These are phyloP conservation scores for Dinomys branickii DNA, from an alignment of 2,113 vertebrate genomes.

Conservation along the genomic window DNA sequence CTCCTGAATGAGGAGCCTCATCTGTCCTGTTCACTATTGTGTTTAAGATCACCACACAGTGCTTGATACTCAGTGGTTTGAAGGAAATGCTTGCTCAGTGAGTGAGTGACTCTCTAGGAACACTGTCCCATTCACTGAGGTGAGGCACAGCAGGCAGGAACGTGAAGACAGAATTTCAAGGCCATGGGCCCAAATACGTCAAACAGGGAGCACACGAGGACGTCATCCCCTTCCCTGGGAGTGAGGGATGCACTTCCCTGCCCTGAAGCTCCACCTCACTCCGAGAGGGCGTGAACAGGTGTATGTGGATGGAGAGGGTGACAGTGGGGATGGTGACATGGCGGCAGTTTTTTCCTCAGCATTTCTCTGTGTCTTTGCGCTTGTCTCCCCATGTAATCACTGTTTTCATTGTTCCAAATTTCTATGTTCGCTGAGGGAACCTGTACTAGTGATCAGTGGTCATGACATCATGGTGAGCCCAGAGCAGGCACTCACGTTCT, in stretches of 20 bases:
- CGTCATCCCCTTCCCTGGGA: accelerated
- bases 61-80: too few relatives aligned
- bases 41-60: background rate
- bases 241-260: background rate
- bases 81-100: background rate
- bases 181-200: too few relatives aligned
- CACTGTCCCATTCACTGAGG: background rate
- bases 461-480: background rate
- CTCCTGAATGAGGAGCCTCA: background rate
- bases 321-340: background rate
- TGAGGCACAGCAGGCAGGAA: too few relatives aligned
- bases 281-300: background rate
- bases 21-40: background rate
- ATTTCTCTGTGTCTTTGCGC: background rate
- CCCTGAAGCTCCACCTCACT: too few relatives aligned
- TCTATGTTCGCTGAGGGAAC: background rate
- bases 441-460: background rate
- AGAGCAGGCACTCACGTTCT: background rate
- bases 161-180: background rate
- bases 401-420: background rate
- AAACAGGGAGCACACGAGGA: accelerated
- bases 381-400: background rate
- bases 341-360: background rate
- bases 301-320: accelerated
- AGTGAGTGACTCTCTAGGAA: background rate